These are phyloP conservation scores for Hoplostethus atlanticus DNA, from an alignment of 2,797 vertebrate genomes.

Conservation along the genomic window DNA sequence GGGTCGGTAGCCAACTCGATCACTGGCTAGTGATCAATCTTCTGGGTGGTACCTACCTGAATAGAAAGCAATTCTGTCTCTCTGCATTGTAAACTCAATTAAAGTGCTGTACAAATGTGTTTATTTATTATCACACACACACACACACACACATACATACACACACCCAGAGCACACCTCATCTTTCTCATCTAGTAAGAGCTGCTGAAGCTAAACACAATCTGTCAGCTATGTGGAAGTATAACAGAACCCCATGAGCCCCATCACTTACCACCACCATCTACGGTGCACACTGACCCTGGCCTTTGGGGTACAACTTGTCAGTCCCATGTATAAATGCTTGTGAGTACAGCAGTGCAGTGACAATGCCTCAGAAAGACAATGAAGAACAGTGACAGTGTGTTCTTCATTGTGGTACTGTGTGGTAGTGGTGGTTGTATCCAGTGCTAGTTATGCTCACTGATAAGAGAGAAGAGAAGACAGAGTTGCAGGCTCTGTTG, in stretches of 20 bases:
- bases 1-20: too few relatives aligned
- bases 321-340: constrained; percentile 18
- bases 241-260: constrained; percentile 17
- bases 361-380: not conserved
- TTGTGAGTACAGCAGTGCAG: not conserved
- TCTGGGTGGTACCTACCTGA: too few relatives aligned
- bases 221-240: constrained; percentile 39
- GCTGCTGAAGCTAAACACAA: constrained; percentile 35
- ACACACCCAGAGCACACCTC: constrained; percentile 11
- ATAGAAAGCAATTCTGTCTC: too few relatives aligned
- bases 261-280: constrained; percentile 21
- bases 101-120: not conserved
- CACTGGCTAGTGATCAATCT: too few relatives aligned
- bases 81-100: too few relatives aligned
- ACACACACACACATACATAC: too few relatives aligned
- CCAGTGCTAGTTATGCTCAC: too few relatives aligned
- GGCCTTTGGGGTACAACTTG: not conserved
- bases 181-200: constrained; percentile 21
- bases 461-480: too few relatives aligned
- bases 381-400: constrained; percentile 1
- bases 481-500: too few relatives aligned
- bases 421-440: too few relatives aligned
- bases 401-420: too few relatives aligned
- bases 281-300: not conserved
- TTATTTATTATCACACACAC: not conserved